Evolutionary conservation across 1,140 invertebrate species (phyloP), one percentile per base, ranked within the genome.

Genomic region (Asbolus verrucosus): DNA sequence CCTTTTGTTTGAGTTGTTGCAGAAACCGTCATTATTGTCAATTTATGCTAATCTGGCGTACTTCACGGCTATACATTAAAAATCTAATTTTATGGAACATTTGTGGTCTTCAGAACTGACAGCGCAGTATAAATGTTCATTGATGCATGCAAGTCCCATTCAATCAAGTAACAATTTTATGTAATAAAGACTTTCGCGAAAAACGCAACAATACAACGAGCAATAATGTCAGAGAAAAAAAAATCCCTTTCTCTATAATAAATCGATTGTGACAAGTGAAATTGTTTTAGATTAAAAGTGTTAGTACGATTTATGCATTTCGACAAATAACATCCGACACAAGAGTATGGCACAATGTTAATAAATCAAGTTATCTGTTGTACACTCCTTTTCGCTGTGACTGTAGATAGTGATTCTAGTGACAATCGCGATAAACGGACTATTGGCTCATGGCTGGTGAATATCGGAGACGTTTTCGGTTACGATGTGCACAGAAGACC

Each of bases 401-500:
- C 38, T 27, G 18, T 43, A 30, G 21, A 43, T 30, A 65, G 36
- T 65, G 61, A 65, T 24, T 27, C 46, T 54, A 54, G 46, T 54
- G 46, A 54, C 4, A 38, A 65, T 27, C 36, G 62, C 21, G 41
- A 43, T 30, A 65, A 65, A 27, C 8, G 62, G 16, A 65, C 62
- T 24, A 65, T 65, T 4, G 62, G 62, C 24, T 30, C 16, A 6
- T 41, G 36, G 36, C 14, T 65, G 21, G 13, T 19, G 21, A 65
- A 65, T 38, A 43, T 65, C 33, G 63, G 30, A n/a, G 60, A 70
- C 36, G 3, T 27, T 67, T 68, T 69, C 61, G 72, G 69, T 39
- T 67, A 67, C 24, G 72, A 74, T 36, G 61, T 74, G 11, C 65
- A 69, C 46, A 68, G 67, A 43, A 27, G 72, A n/a, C 72, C 72